Evolutionary conservation across 2,888 invertebrate species (phyloP).

Genomic region (Netelia melanura): DNA sequence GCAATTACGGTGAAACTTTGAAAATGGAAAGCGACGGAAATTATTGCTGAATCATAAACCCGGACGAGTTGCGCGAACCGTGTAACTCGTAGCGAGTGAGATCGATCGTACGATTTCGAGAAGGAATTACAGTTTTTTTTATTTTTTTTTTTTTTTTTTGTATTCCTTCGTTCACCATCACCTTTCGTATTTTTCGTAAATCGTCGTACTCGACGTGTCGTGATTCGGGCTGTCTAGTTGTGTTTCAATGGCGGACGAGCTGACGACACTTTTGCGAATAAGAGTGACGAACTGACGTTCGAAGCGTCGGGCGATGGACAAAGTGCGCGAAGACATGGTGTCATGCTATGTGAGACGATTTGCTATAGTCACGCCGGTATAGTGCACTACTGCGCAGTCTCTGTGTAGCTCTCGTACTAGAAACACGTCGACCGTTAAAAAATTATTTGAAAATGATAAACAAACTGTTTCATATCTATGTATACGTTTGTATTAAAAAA

Average conservation of each 20-base stretch:
- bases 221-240: constrained; percentile 4
- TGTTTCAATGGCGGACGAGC: constrained; percentile 8
- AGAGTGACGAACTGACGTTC: constrained; percentile 29
- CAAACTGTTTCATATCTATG: not conserved
- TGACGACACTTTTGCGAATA: constrained; percentile 27
- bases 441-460: not conserved
- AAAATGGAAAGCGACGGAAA: constrained; percentile 35
- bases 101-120: not conserved
- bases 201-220: constrained; percentile 1
- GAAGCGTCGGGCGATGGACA: constrained; percentile 47
- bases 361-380: not conserved
- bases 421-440: not conserved
- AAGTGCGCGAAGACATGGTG: constrained; percentile 55
- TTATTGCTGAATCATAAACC: constrained; percentile 46
- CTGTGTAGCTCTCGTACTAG: not conserved
- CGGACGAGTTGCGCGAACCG: not conserved
- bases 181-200: constrained; percentile 34
- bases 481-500: constrained; percentile 1
- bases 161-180: constrained; percentile 2
- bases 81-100: not conserved
- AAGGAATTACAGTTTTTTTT: not conserved
- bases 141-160: not conserved
- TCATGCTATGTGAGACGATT: constrained; percentile 15
- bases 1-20: constrained; percentile 35
- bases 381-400: not conserved